Conservation (phyloP, 2,113 vertebrate genomes). For the Ardeotis arabs region DNA sequence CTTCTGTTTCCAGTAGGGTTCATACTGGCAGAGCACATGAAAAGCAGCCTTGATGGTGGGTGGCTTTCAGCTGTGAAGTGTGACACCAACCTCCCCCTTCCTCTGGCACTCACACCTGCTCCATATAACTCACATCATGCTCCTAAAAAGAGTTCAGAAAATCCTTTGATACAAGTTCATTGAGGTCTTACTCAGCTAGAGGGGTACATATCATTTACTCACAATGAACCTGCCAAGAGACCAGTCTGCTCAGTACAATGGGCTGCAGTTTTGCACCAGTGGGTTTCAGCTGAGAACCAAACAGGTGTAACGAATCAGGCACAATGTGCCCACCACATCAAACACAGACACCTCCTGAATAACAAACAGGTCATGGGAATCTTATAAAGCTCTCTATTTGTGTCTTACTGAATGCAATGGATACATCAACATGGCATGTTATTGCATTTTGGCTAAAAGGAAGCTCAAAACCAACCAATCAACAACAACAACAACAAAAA, state of each 20-base stretch:
- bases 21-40: neutral
- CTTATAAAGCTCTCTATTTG: neutral
- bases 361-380: neutral
- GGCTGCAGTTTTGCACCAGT: neutral
- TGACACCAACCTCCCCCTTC: constrained; percentile 22
- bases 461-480: neutral
- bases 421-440: neutral
- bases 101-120: constrained; percentile 47
- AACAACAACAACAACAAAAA: neutral
- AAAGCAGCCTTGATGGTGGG: constrained; percentile 47
- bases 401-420: neutral
- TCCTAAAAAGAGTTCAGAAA: constrained; percentile 11
- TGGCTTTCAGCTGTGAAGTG: constrained; percentile 43
- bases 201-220: neutral
- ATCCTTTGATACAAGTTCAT: constrained; percentile 54
- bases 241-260: neutral
- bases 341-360: neutral
- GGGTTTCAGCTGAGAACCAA: constrained; percentile 7
- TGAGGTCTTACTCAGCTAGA: neutral
- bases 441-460: neutral
- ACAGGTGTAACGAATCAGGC: neutral
- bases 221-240: neutral
- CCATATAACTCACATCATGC: constrained; percentile 21
- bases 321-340: neutral
- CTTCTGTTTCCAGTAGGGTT: neutral